phyloP scores from a whole-genome alignment of 1,140 invertebrate species.

The Ceratoteleas bidentatus region DNA sequence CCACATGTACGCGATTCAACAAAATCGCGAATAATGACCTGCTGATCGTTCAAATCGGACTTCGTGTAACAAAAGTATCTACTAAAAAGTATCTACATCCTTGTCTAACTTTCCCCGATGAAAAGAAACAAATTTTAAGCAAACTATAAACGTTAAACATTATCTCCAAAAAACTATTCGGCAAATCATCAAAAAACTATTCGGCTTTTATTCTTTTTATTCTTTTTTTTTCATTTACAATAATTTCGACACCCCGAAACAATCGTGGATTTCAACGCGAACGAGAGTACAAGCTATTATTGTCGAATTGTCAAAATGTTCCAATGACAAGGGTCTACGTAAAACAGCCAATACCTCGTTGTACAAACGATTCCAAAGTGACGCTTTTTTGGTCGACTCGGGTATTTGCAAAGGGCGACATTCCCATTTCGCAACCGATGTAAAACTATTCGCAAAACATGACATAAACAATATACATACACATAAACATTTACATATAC shows the following conservation, averaged over 20 bases:
- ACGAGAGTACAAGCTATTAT: conserved; percentile 27
- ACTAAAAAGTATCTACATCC: conserved; percentile 2
- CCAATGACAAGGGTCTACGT: conserved; percentile 22
- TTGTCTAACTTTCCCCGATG: conserved; percentile 7
- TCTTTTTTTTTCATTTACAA: conserved; percentile 19
- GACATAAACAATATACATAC: neutral
- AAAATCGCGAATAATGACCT: conserved; percentile 10
- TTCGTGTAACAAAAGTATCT: neutral
- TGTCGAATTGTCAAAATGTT: conserved; percentile 37
- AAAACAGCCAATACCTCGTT: conserved; percentile 29
- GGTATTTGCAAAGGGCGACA: neutral
- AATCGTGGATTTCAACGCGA: conserved; percentile 11
- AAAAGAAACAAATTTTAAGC: conserved; percentile 4
- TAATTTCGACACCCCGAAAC: conserved; percentile 18
- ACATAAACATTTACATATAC: neutral
- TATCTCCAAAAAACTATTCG: neutral
- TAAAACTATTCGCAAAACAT: neutral
- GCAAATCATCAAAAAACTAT: conserved; percentile 8
- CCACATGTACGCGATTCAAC: neutral
- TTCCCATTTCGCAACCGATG: conserved; percentile 3
- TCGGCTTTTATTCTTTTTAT: conserved; percentile 9
- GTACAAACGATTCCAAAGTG: conserved; percentile 13
- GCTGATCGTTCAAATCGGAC: neutral
- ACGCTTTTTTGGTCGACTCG: conserved; percentile 1
- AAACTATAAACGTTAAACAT: neutral